A percentile compares a stretch with the other conserved stretches of the same genome.
These are phyloP conservation scores for Grus americana DNA, from an alignment of 2,113 vertebrate genomes.

Conservation along the genomic window DNA sequence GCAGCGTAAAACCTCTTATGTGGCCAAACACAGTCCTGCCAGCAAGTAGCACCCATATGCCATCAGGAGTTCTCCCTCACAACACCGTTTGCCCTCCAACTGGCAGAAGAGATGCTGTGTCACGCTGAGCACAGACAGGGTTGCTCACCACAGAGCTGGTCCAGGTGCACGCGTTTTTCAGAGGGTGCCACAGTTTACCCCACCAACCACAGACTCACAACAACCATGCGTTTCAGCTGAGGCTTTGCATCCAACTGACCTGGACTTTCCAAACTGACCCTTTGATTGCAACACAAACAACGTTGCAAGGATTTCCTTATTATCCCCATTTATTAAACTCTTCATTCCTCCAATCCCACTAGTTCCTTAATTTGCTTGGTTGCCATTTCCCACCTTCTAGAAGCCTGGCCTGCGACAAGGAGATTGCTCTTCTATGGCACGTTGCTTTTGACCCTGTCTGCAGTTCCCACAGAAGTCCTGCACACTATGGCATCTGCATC, in stretches of 20 bases:
- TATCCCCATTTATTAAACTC: not conserved
- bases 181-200: not conserved
- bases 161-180: not conserved
- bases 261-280: not conserved
- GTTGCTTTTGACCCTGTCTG: not conserved
- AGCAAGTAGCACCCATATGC: not conserved
- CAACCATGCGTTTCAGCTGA: accelerated
- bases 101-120: not conserved
- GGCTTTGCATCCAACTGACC: not conserved
- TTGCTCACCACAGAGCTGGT: not conserved
- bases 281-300: not conserved
- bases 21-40: not conserved
- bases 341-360: not conserved
- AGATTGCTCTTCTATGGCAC: not conserved
- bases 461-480: not conserved
- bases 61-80: accelerated
- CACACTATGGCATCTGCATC: not conserved
- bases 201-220: not conserved
- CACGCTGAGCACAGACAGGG: not conserved
- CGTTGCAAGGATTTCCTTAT: not conserved
- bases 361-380: not conserved
- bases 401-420: not conserved
- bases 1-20: not conserved
- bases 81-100: not conserved
- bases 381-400: not conserved